phyloP scores from a whole-genome alignment of 2,797 vertebrate species.

The Enteromius fasciolatus region DNA sequence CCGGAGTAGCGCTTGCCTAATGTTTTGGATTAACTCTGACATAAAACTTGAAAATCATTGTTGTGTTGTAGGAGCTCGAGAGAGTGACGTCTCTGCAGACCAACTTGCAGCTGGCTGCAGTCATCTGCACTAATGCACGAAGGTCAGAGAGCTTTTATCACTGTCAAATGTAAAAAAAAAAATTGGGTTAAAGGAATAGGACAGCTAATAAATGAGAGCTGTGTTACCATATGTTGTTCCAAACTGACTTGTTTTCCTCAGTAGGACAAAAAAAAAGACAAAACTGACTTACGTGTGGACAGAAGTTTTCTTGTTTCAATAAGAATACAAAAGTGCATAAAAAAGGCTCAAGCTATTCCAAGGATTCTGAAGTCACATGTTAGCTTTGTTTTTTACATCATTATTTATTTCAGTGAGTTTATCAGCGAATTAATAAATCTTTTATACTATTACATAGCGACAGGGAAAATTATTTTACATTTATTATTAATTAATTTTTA shows the following conservation, averaged over 20 bases:
- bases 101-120: slow-evolving; percentile 92
- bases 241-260: background rate
- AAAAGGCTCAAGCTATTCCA: background rate
- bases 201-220: background rate
- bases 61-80: slow-evolving; percentile 87
- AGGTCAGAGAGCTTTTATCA: slow-evolving; percentile 76
- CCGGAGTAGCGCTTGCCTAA: slow-evolving; percentile 4
- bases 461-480: too few relatives aligned
- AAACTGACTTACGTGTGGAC: background rate
- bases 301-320: background rate
- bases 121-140: slow-evolving; percentile 96
- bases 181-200: background rate
- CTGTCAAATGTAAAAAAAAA: background rate
- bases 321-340: background rate
- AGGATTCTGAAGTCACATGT: background rate
- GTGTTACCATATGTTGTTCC: background rate
- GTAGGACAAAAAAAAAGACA: background rate
- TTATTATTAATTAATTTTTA: too few relatives aligned
- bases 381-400: slow-evolving; percentile 4
- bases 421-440: background rate
- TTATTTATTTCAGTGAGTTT: slow-evolving; percentile 1
- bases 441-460: background rate
- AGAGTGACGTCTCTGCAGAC: slow-evolving; percentile 92
- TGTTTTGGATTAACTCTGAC: slow-evolving; percentile 9
- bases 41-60: slow-evolving; percentile 18